Evolutionary conservation across 2,113 vertebrate genomes (phyloP), one percentile per base, ranked within the genome.

Genomic region (Sinocyclocheilus maitianheensis): DNA sequence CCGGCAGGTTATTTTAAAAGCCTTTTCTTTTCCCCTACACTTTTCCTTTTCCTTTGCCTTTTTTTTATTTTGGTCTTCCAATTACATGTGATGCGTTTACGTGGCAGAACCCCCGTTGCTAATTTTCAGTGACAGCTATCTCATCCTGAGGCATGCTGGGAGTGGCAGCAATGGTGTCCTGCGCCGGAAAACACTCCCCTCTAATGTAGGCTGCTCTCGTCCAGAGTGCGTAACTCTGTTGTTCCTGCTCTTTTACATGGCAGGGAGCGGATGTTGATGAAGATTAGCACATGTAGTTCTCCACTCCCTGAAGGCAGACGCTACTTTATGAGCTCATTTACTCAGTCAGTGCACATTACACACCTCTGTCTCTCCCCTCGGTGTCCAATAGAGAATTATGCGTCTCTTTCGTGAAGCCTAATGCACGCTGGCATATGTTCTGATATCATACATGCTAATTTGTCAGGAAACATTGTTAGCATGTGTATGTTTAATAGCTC

Each of bases 111-210:
- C 85, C 81, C 92, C 87, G 90, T 82, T 91, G 92, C 89, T 96
- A 96, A 97, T 95, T 91, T 92, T 90, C 91, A 91, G 92, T 95
- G 96, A 97, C 95, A 96, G 96, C 91, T 93, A 93, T 94, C 94
- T 94, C 92, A 94, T 95, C 93, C 93, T 93, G 89, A 92, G 86
- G 92, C 94, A 93, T 93, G 94, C 93, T 93, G 95, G 92, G 91
- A 91, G 95, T 95, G 94, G 92, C 91, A 94, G 92, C 93, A 95
- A 93, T 93, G 88, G 87, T 94, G 94, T 95, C 93, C 93, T 85
- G 65, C n/a, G 78, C 92, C 86, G 89, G 88, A 94, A 94, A 96
- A 96, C 95, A 94, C 95, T 95, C 94, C 93, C 94, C 92, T 87
- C 94, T 94, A 94, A 95, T 95, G 94, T 94, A 95, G 91, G 88